Evolutionary conservation across 1,140 invertebrate genomes (phyloP).

Genomic region (Battus philenor): DNA sequence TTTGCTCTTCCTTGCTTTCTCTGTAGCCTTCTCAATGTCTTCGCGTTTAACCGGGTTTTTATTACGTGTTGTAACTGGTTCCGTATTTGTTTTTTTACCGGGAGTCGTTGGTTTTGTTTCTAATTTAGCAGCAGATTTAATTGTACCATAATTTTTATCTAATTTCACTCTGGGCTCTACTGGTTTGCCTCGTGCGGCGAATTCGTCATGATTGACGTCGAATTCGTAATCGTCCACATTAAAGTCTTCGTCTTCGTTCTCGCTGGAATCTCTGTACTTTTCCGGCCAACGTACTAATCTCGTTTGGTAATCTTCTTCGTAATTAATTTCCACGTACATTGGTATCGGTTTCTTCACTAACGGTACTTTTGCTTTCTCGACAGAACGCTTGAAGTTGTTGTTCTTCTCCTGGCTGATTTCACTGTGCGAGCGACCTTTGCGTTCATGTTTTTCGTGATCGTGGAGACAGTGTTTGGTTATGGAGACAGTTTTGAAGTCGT

Average conservation of each 20-base stretch:
- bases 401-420: conserved; percentile 18
- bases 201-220: conserved; percentile 61
- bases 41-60: conserved; percentile 17
- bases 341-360: conserved; percentile 54
- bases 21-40: conserved; percentile 19
- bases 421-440: neutral
- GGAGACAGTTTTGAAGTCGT: conserved; percentile 14
- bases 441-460: neutral
- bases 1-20: conserved; percentile 26
- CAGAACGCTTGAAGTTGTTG: conserved; percentile 3
- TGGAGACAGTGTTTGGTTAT: conserved; percentile 16
- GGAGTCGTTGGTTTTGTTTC: conserved; percentile 1
- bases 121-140: neutral
- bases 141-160: conserved; percentile 12
- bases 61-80: conserved; percentile 5
- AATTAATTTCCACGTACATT: conserved; percentile 43
- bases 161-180: conserved; percentile 38
- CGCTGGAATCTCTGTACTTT: conserved; percentile 35
- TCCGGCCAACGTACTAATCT: conserved; percentile 20
- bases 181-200: conserved; percentile 45
- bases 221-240: conserved; percentile 63
- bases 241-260: conserved; percentile 64
- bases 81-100: neutral
- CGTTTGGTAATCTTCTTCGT: conserved; percentile 46
- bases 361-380: conserved; percentile 19